Evolutionary conservation across 2,888 invertebrate species (phyloP).

Genomic region (Rhaphigaster nebulosa): DNA sequence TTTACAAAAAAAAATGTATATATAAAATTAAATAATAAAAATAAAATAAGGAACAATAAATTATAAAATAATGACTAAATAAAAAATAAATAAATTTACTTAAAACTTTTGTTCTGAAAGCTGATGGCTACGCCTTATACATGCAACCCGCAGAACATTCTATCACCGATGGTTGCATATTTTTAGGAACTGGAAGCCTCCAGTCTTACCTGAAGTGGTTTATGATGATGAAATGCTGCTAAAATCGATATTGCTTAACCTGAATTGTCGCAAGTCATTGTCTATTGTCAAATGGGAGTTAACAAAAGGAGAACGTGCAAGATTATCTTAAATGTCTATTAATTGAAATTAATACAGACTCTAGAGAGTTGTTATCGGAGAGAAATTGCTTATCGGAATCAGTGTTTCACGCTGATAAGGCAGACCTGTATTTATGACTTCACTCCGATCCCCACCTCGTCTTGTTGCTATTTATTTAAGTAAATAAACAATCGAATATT

Average conservation of each 20-base stretch:
- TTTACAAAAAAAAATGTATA: too few relatives aligned
- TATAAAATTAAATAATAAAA: too few relatives aligned
- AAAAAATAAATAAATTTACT: too few relatives aligned
- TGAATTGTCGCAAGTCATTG: constrained; percentile 40
- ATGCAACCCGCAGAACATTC: background rate
- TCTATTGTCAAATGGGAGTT: constrained; percentile 42
- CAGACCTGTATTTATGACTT: constrained; percentile 33
- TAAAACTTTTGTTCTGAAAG: too few relatives aligned
- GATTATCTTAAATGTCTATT: constrained; percentile 41
- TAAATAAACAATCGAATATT: background rate
- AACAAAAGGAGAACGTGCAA: constrained; percentile 34
- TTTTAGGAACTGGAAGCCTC: background rate
- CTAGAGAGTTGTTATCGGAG: background rate
- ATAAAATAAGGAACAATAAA: too few relatives aligned
- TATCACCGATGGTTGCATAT: background rate
- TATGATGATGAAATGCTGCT: background rate
- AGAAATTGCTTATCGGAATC: constrained; percentile 35
- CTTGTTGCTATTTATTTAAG: background rate
- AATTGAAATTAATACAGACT: constrained; percentile 36
- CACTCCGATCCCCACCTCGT: background rate
- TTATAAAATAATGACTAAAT: too few relatives aligned
- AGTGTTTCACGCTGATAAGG: constrained; percentile 33
- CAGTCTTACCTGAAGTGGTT: background rate
- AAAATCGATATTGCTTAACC: constrained; percentile 31
- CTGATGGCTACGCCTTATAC: background rate